A percentile compares a stretch with the other conserved stretches of the same genome.
Evolutionary conservation across 1,140 invertebrate genomes (phyloP).

Genomic region (Hylaeus volcanicus): DNA sequence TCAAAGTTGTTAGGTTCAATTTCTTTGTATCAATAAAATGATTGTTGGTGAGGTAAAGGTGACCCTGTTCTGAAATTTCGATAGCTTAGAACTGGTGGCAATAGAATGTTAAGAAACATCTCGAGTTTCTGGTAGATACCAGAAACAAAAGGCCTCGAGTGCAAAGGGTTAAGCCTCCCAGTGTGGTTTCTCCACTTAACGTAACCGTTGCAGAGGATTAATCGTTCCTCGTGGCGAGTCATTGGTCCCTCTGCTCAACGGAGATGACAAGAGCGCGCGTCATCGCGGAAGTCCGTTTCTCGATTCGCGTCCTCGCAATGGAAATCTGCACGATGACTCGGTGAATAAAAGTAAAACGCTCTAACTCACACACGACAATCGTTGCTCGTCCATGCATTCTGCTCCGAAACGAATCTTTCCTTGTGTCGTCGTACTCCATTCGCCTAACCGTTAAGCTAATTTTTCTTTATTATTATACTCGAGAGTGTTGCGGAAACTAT

Average conservation of each 20-base stretch:
- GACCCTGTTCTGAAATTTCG: no score
- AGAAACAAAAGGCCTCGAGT: no score
- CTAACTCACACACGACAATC: constrained; percentile 27
- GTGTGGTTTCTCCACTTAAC: no score
- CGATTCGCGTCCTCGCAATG: constrained; percentile 8
- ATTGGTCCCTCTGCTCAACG: constrained; percentile 18
- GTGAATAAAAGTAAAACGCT: constrained; percentile 42
- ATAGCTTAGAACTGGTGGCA: no score
- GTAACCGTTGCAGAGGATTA: constrained; percentile 5
- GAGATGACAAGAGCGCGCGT: neutral
- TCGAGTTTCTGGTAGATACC: no score
- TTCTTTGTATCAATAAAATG: no score
- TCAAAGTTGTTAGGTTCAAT: no score
- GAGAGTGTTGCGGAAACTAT: neutral
- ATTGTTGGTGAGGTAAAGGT: no score
- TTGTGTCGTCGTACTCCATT: neutral
- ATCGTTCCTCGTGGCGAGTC: neutral
- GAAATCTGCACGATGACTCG: constrained; percentile 49
- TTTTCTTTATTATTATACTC: neutral
- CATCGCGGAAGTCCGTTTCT: neutral
- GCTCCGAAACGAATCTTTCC: constrained; percentile 12
- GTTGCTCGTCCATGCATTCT: constrained; percentile 9
- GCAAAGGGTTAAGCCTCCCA: no score
- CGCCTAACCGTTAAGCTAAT: neutral
- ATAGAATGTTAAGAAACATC: no score